These are phyloP conservation scores for Lycocorax pyrrhopterus DNA, from an alignment of 2,113 vertebrate species.

Conservation along the genomic window DNA sequence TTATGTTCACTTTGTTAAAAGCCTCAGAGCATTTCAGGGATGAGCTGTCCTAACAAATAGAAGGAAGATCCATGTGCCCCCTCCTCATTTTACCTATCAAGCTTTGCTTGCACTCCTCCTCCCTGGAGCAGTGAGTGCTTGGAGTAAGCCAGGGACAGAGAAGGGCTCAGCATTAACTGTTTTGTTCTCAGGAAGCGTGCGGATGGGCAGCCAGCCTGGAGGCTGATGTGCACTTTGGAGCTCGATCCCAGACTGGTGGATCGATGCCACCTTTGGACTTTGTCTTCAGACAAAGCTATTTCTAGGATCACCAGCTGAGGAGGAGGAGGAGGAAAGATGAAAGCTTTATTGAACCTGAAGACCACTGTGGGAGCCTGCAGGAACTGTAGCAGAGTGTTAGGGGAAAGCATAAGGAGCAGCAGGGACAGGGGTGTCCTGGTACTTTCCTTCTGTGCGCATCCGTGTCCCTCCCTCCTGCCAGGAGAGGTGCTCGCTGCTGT, in stretches of 20 bases:
- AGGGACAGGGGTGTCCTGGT: not conserved
- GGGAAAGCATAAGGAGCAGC: not conserved
- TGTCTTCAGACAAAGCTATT: not conserved
- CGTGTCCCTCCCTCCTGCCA: not conserved
- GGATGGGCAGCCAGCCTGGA: not conserved
- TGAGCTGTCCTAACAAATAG: not conserved
- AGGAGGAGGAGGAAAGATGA: not conserved
- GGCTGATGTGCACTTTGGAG: not conserved
- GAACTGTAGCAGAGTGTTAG: accelerated
- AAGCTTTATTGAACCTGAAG: not conserved
- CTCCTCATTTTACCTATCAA: not conserved
- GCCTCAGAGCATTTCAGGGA: constrained; percentile 24
- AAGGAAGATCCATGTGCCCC: not conserved
- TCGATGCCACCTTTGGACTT: not conserved
- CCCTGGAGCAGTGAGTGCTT: not conserved
- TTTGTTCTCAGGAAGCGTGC: not conserved
- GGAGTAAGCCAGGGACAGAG: not conserved
- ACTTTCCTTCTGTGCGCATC: not conserved
- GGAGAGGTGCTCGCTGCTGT: not conserved
- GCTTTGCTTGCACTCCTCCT: not conserved
- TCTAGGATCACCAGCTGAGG: not conserved
- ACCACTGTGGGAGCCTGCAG: not conserved
- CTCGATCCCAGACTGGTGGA: not conserved
- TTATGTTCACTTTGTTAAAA: not conserved
- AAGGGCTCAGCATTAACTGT: not conserved